Percentiles rank a stretch among this genome's conserved stretches.
Conservation (phyloP, 2,888 invertebrate species). For the Lasioglossum calceatum region DNA sequence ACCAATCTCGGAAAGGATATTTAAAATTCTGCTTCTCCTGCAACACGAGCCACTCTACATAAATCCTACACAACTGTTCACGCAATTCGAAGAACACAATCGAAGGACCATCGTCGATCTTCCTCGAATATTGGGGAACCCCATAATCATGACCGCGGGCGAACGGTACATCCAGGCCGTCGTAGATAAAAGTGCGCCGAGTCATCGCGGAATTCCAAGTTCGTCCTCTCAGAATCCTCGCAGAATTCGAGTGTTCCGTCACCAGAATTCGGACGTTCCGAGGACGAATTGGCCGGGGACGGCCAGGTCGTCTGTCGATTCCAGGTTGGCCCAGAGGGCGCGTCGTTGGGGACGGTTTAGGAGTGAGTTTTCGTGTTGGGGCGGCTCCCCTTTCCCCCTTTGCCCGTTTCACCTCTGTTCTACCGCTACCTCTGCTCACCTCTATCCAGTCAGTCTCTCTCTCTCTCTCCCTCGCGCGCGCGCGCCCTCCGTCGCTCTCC, state of each 20-base stretch:
- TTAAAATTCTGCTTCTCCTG: neutral
- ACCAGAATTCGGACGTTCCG: neutral
- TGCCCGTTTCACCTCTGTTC: conserved; percentile 1
- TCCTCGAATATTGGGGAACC: neutral
- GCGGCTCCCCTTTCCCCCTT: conserved; percentile 11
- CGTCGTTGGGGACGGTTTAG: conserved; percentile 71
- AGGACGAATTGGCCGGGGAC: conserved; percentile 53
- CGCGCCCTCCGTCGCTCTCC: neutral
- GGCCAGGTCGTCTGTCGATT: conserved; percentile 41
- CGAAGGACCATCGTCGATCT: neutral
- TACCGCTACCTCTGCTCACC: conserved; percentile 14
- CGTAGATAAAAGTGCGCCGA: neutral
- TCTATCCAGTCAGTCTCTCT: neutral
- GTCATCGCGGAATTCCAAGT: neutral
- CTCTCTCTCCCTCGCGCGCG: neutral
- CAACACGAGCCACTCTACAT: neutral
- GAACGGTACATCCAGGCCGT: neutral
- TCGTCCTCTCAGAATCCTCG: neutral
- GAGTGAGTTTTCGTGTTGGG: conserved; percentile 73
- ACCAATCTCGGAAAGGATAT: neutral
- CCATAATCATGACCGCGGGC: neutral
- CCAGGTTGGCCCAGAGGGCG: conserved; percentile 62
- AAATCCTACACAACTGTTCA: neutral
- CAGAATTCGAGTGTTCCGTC: neutral
- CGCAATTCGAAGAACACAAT: neutral